phyloP scores from a whole-genome alignment of 2,113 vertebrate species.

The Struthio camelus region DNA sequence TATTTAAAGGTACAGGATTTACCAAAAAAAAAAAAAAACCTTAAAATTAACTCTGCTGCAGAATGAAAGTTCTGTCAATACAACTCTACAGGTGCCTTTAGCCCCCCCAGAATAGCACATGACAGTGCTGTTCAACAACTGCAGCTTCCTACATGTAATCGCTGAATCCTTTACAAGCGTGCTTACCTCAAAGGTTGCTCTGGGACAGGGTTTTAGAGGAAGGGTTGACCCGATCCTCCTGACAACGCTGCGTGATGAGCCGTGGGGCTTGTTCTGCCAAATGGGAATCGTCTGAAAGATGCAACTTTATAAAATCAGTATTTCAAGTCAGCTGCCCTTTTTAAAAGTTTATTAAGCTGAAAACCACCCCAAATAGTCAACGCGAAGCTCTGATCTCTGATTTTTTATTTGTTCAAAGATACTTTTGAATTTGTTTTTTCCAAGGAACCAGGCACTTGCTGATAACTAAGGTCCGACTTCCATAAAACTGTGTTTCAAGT shows the following conservation, averaged over 20 bases:
- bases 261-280: slow-evolving; percentile 97
- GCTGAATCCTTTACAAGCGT: rapidly evolving
- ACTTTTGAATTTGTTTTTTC: not conserved
- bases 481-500: not conserved
- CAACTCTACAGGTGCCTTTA: rapidly evolving
- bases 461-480: no score
- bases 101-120: rapidly evolving
- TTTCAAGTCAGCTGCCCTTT: rapidly evolving
- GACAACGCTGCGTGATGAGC: slow-evolving; percentile 93
- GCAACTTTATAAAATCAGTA: not conserved
- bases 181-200: slow-evolving; percentile 92
- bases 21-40: no score
- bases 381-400: not conserved
- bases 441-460: not conserved
- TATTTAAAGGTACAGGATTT: not conserved
- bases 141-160: rapidly evolving
- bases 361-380: rapidly evolving
- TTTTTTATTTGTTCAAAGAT: not conserved
- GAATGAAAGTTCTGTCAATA: rapidly evolving
- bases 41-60: rapidly evolving
- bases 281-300: slow-evolving; percentile 88
- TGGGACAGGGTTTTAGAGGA: slow-evolving; percentile 90
- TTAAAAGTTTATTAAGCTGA: rapidly evolving
- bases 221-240: slow-evolving; percentile 94
- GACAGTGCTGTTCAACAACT: not conserved